Conservation (phyloP, 2,113 vertebrate genomes). For the Alouatta palliata region DNA sequence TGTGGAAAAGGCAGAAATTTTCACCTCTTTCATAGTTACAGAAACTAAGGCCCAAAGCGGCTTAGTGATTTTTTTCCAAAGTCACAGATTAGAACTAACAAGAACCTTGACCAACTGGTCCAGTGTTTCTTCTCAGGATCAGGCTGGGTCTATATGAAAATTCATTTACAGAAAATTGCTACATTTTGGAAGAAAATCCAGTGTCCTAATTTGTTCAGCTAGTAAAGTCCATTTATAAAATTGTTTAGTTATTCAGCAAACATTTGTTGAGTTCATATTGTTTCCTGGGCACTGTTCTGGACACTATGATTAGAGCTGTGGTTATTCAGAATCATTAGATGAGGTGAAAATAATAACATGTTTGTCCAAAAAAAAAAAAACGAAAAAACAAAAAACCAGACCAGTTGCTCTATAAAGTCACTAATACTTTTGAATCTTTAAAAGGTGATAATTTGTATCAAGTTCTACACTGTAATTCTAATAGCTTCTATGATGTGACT, state of each 20-base stretch:
- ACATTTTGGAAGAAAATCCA: background rate
- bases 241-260: background rate
- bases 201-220: background rate
- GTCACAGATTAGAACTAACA: background rate
- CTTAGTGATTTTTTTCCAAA: accelerated
- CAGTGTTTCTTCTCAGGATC: background rate
- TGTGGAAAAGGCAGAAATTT: background rate
- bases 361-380: background rate
- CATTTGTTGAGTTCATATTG: background rate
- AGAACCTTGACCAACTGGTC: background rate
- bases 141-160: background rate
- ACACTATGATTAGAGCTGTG: background rate
- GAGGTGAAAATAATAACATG: background rate
- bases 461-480: background rate
- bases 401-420: background rate
- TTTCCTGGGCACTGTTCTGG: background rate
- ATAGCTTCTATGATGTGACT: background rate
- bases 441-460: background rate
- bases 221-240: background rate
- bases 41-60: background rate
- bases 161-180: background rate
- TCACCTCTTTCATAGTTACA: background rate
- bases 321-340: background rate
- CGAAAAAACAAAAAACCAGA: background rate
- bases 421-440: background rate